phyloP scores from a whole-genome alignment of 2,797 vertebrate genomes.

The Enteromius paludinosus region DNA sequence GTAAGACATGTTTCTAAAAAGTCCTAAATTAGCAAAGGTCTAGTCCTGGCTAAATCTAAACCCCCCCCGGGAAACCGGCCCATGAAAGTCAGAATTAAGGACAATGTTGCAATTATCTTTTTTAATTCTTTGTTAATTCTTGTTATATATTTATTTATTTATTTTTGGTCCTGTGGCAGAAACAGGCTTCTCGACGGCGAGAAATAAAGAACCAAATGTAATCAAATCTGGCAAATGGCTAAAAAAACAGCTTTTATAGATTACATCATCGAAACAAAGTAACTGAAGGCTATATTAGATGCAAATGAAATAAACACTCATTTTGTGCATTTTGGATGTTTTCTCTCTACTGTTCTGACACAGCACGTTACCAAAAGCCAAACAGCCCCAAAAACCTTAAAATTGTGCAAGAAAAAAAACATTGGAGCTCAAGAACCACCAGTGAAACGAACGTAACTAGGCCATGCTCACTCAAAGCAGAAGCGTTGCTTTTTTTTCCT shows the following conservation, averaged over 20 bases:
- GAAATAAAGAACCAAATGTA: too few relatives aligned
- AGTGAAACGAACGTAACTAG: neutral
- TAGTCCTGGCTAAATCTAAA: too few relatives aligned
- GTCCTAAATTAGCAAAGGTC: too few relatives aligned
- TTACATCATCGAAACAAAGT: neutral
- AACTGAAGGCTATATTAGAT: neutral
- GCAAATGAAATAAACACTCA: neutral
- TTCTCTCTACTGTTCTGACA: neutral
- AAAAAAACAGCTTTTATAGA: neutral
- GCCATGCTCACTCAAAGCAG: neutral
- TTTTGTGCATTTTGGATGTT: neutral
- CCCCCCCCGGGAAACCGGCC: too few relatives aligned
- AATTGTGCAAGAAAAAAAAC: neutral
- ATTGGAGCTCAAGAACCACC: neutral
- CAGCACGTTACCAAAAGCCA: neutral
- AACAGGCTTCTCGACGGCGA: neutral
- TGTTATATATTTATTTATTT: too few relatives aligned
- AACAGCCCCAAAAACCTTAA: neutral
- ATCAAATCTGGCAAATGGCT: too few relatives aligned
- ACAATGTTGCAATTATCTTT: neutral
- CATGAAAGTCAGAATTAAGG: neutral
- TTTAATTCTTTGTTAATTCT: too few relatives aligned
- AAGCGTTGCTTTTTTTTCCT: conserved; percentile 1
- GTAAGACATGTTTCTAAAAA: too few relatives aligned
- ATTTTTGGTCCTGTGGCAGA: neutral